Evolutionary conservation across 2,113 vertebrate species (phyloP).

Genomic region (Coryphaenoides rupestris): DNA sequence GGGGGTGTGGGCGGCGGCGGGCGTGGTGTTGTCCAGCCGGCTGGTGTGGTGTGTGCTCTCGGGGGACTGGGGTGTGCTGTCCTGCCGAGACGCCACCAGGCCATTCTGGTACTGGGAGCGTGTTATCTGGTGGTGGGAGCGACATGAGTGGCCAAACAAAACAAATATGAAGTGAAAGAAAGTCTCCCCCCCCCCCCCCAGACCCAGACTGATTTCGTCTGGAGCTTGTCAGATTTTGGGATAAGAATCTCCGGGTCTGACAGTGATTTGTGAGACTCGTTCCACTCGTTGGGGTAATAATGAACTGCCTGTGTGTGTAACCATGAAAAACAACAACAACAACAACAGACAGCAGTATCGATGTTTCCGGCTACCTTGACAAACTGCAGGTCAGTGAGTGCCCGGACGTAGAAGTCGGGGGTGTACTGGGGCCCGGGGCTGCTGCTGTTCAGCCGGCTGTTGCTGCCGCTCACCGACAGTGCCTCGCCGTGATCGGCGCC

Average conservation of each 20-base stretch:
- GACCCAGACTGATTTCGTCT: no score
- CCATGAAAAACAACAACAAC: not conserved
- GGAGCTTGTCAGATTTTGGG: no score
- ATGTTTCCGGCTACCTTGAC: conserved; percentile 75
- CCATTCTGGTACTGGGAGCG: conserved; percentile 93
- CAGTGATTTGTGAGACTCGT: no score
- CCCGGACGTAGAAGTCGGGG: conserved; percentile 91
- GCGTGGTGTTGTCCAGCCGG: conserved; percentile 37
- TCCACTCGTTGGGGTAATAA: no score
- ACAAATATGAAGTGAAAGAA: no score
- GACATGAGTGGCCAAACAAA: no score
- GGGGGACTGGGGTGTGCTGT: conserved; percentile 86
- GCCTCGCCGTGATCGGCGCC: conserved; percentile 78
- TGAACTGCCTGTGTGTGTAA: not conserved
- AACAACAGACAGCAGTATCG: no score
- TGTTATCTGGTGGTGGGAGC: conserved; percentile 75
- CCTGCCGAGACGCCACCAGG: conserved; percentile 83
- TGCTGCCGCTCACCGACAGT: conserved; percentile 73
- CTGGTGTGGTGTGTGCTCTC: conserved; percentile 67
- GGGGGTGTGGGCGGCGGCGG: conserved; percentile 30
- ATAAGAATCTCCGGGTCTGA: no score
- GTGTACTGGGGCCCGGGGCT: conserved; percentile 72
- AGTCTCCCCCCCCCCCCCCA: no score
- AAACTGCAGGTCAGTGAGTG: conserved; percentile 87
- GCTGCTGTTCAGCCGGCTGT: conserved; percentile 78